phyloP scores from a whole-genome alignment of 2,888 invertebrate species.

The Tolmerus cingulatus region DNA sequence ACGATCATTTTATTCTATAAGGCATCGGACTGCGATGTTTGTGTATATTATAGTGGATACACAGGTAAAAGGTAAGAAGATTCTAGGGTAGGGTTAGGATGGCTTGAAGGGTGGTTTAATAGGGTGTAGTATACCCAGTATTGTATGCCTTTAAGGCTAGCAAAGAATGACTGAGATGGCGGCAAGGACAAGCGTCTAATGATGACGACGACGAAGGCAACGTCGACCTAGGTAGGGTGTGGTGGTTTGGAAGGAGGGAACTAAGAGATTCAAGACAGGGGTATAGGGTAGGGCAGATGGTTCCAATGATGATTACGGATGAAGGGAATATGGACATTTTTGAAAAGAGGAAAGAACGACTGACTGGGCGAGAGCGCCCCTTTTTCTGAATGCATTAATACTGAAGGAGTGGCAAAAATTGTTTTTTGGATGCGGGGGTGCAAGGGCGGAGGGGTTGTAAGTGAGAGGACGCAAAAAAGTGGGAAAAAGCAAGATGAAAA shows the following conservation, averaged over 20 bases:
- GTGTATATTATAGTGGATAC: not conserved
- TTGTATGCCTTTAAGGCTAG: not conserved
- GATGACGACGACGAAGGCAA: not conserved
- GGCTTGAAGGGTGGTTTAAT: not conserved
- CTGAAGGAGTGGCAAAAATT: not conserved
- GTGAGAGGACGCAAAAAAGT: not conserved
- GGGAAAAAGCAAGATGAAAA: conserved; percentile 11
- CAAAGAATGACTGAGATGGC: conserved; percentile 23
- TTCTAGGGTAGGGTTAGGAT: not conserved
- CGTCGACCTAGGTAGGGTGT: not conserved
- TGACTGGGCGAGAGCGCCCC: not conserved
- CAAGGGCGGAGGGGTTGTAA: not conserved
- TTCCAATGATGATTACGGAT: not conserved
- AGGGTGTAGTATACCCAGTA: not conserved
- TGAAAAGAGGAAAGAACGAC: not conserved
- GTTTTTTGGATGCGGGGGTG: not conserved
- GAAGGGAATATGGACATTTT: not conserved
- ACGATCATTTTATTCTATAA: conserved; percentile 18
- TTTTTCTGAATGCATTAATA: not conserved
- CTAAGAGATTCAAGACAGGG: no score
- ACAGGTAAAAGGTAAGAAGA: not conserved
- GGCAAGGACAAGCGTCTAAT: conserved; percentile 33
- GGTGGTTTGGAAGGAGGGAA: not conserved
- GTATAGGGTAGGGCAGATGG: not conserved
- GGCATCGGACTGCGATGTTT: conserved; percentile 31